These are phyloP conservation scores for Psittacus erithacus DNA, from an alignment of 2,113 vertebrate species.

Conservation along the genomic window DNA sequence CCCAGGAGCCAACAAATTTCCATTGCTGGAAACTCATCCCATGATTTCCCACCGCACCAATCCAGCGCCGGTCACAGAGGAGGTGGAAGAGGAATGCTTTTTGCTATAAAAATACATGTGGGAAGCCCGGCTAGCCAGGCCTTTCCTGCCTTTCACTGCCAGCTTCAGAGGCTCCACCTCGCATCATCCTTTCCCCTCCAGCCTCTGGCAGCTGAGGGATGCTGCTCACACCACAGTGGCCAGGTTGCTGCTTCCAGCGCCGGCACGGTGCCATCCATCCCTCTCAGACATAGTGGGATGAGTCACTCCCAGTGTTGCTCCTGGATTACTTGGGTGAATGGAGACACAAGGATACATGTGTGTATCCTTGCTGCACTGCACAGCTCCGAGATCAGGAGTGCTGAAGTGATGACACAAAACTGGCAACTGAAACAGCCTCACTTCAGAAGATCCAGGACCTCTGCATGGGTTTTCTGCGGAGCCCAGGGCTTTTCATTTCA, in stretches of 20 bases:
- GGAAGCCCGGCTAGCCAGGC: not conserved
- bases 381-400: not conserved
- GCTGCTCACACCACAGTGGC: not conserved
- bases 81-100: not conserved
- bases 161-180: not conserved
- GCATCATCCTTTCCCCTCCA: not conserved
- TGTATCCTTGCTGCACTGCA: not conserved
- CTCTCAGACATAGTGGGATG: not conserved
- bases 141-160: not conserved
- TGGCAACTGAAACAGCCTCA: not conserved
- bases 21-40: not conserved
- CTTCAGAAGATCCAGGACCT: not conserved
- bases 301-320: rapidly evolving
- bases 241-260: rapidly evolving
- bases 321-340: rapidly evolving
- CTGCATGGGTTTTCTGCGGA: not conserved
- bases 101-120: not conserved
- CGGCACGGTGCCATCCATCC: rapidly evolving
- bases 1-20: not conserved
- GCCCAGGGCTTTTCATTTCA: not conserved
- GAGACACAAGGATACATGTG: rapidly evolving
- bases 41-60: not conserved
- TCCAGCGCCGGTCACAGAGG: rapidly evolving
- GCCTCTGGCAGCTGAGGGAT: not conserved
- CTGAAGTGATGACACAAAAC: slow-evolving; percentile 44